Evolutionary conservation across 2,113 vertebrate genomes (phyloP).

Genomic region (Rostratula benghalensis): DNA sequence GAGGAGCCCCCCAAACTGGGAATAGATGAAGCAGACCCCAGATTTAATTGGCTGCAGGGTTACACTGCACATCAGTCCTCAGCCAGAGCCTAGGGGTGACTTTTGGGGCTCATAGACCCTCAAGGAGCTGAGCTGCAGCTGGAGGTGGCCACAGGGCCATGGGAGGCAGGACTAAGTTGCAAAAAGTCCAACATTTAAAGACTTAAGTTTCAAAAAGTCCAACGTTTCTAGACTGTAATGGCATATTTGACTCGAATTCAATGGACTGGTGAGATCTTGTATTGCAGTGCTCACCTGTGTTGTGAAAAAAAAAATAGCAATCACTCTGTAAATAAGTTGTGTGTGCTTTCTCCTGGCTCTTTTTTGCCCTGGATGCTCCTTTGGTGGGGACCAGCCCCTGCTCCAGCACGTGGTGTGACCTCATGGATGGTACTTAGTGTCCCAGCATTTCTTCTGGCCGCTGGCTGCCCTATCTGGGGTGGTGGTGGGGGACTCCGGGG

Average conservation of each 20-base stretch:
- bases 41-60: rapidly evolving
- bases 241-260: not conserved
- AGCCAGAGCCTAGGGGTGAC: rapidly evolving
- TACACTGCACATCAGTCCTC: not conserved
- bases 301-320: not conserved
- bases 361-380: not conserved
- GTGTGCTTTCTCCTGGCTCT: not conserved
- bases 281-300: not conserved
- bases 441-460: not conserved
- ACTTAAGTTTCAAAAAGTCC: not conserved
- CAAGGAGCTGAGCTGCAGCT: not conserved
- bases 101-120: not conserved
- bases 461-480: not conserved
- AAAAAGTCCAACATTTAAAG: not conserved
- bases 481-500: not conserved
- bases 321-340: not conserved
- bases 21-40: not conserved
- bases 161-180: not conserved
- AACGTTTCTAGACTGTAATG: not conserved
- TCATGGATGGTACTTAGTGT: not conserved
- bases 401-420: rapidly evolving
- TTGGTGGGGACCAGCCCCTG: rapidly evolving
- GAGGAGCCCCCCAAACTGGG: not conserved
- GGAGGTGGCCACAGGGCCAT: not conserved
- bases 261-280: not conserved